Base-by-base conservation (phyloP, 2,888 invertebrate genomes). In the Rapana venosa region DNA sequence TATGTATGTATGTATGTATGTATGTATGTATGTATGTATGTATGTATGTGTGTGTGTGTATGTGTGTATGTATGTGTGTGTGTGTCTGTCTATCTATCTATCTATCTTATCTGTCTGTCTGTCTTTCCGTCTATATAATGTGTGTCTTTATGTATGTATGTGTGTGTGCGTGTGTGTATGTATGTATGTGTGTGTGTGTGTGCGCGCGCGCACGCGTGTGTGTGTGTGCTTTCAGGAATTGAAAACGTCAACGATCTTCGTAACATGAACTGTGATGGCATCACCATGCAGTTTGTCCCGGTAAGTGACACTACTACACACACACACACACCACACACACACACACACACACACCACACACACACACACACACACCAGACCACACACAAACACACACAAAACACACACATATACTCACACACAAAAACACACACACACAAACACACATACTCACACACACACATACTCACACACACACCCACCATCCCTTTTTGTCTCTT, bases 281-380 rank as follows among this genome's bases (percentile, higher is more conserved):
- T 89, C 32, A 83, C 84, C 47, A 85, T 89, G 89, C 89, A 89
- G 20, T 89, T 89, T 47, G 89, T 89, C 5, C 89, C 89, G 74
- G 89, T 89, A 66, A 70, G 89, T 89, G n/a, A 47, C 47, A 47
- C 47, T 8, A 47, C 84, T n/a, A n/a, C 84, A 56, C 58, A 15
- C 56, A 56, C 84, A 56, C 58, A 56, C 56, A 35, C 74, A n/a
- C 30, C n/a, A 26, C 84, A 11, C 84, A 56, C 58, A 15, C 56
- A 56, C 84, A 56, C 58, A 56, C 56, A 35, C 74, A n/a, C 30
- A n/a, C n/a, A n/a, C n/a, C n/a, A n/a, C n/a, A n/a, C 84, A 11
- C 84, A 56, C 58, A 15, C 56, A 56, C 84, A 56, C 58, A 56
- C 56, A 35, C 74, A n/a, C 30, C n/a, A 26, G n/a, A n/a, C n/a